These are phyloP conservation scores for Chanos chanos DNA, from an alignment of 2,797 vertebrate species.

Conservation along the genomic window DNA sequence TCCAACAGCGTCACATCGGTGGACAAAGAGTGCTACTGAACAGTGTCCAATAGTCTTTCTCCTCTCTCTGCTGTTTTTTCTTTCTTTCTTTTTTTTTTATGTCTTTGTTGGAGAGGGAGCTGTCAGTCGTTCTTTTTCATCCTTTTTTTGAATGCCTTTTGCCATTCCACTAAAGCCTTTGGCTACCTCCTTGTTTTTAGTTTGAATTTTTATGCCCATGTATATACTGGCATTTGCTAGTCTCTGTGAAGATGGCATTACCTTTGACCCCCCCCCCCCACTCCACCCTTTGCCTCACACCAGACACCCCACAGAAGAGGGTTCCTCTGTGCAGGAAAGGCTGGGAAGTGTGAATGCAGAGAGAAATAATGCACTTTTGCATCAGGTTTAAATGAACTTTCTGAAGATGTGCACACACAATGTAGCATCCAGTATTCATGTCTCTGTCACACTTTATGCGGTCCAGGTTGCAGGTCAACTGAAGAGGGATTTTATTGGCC, in stretches of 20 bases:
- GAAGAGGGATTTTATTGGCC: constrained; percentile 19
- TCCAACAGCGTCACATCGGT: constrained; percentile 68
- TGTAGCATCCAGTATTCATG: constrained; percentile 88
- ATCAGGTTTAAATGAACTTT: constrained; percentile 79
- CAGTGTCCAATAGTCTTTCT: constrained; percentile 76
- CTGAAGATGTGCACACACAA: constrained; percentile 80
- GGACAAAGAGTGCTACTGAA: constrained; percentile 75
- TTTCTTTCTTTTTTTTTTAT: constrained; percentile 33
- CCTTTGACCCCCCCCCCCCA: constrained; percentile 57
- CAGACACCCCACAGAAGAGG: constrained; percentile 66
- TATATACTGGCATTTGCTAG: constrained; percentile 3
- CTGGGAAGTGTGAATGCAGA: constrained; percentile 51
- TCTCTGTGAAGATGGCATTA: constrained; percentile 56
- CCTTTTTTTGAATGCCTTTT: constrained; percentile 50
- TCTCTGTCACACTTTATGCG: constrained; percentile 76
- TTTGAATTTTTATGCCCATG: constrained; percentile 1
- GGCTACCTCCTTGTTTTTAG: constrained; percentile 81
- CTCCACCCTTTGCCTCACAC: constrained; percentile 48
- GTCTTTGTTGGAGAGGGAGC: constrained; percentile 49
- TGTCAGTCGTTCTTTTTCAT: constrained; percentile 39
- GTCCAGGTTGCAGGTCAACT: constrained; percentile 74
- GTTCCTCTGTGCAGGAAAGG: constrained; percentile 56
- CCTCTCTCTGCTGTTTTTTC: constrained; percentile 63
- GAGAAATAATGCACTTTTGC: constrained; percentile 81
- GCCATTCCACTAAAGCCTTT: constrained; percentile 82